phyloP scores from a whole-genome alignment of 2,888 invertebrate genomes.

The Muscina levida region DNA sequence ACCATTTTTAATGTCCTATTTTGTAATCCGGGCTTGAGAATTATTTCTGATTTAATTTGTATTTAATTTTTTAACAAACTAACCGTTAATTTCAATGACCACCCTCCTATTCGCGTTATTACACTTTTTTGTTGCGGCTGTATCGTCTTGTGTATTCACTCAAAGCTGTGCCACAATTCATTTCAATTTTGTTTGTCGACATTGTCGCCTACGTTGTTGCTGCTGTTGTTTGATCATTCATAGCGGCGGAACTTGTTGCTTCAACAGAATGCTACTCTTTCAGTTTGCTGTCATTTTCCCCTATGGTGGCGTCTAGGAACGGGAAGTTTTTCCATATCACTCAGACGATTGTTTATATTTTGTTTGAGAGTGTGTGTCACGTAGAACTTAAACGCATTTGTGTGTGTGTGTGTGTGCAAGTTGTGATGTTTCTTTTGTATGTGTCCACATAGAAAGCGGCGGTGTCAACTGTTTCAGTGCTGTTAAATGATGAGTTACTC shows the following conservation, averaged over 20 bases:
- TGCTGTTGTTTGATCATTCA: slow-evolving; percentile 37
- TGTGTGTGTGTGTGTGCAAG: slow-evolving; percentile 27
- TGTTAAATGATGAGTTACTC: slow-evolving; percentile 64
- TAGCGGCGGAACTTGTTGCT: slow-evolving; percentile 61
- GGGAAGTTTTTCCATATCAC: slow-evolving; percentile 59
- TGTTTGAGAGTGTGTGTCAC: not conserved
- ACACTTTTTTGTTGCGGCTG: slow-evolving; percentile 51
- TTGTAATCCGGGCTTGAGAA: too few species aligned
- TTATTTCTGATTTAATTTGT: too few species aligned
- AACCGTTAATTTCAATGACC: too few species aligned
- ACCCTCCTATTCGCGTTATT: slow-evolving; percentile 35
- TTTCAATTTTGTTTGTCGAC: slow-evolving; percentile 34
- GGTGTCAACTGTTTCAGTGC: slow-evolving; percentile 60
- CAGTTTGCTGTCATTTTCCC: slow-evolving; percentile 24
- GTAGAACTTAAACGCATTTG: not conserved
- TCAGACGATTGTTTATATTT: slow-evolving; percentile 43
- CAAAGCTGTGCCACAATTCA: slow-evolving; percentile 43
- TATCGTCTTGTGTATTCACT: slow-evolving; percentile 33
- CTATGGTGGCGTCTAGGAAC: slow-evolving; percentile 23
- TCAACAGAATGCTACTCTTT: slow-evolving; percentile 30
- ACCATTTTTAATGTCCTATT: too few species aligned
- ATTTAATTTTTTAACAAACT: too few species aligned
- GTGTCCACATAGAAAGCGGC: slow-evolving; percentile 61
- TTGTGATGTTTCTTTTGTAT: slow-evolving; percentile 54
- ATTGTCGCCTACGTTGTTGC: slow-evolving; percentile 19